These are phyloP conservation scores for Xanthorhoe designata DNA, from an alignment of 2,888 invertebrate species.

Conservation along the genomic window DNA sequence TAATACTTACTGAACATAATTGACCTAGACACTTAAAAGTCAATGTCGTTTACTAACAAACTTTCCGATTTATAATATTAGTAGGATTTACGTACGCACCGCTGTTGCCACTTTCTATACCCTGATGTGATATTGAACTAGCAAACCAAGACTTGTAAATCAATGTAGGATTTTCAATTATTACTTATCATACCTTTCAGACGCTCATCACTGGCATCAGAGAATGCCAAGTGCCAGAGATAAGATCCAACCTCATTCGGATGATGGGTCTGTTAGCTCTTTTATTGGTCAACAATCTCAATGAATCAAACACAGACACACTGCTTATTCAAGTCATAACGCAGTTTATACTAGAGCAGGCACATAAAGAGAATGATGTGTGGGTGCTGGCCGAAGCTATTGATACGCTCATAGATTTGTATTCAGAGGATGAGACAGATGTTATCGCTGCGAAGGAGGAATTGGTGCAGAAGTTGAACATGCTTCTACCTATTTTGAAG, in stretches of 20 bases:
- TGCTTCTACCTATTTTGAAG: conserved; percentile 86
- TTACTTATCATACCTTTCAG: conserved; percentile 53
- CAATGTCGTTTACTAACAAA: too few species aligned
- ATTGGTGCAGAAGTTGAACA: conserved; percentile 86
- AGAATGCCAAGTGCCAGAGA: conserved; percentile 82
- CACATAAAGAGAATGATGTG: conserved; percentile 87
- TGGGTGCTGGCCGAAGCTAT: conserved; percentile 91
- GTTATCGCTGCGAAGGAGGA: conserved; percentile 86
- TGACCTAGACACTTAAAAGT: too few species aligned
- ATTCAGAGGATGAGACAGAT: conserved; percentile 91
- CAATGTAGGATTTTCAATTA: too few species aligned
- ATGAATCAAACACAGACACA: conserved; percentile 63
- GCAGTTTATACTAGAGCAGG: conserved; percentile 87
- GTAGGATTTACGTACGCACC: too few species aligned
- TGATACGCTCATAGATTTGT: conserved; percentile 91
- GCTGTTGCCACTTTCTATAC: too few species aligned
- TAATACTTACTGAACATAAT: too few species aligned
- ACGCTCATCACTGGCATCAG: conserved; percentile 83
- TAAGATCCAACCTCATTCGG: conserved; percentile 85
- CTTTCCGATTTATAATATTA: too few species aligned
- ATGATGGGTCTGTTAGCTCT: conserved; percentile 86
- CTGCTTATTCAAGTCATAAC: conserved; percentile 76
- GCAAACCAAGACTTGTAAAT: too few species aligned
- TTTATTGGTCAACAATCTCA: conserved; percentile 72
- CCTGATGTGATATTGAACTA: too few species aligned